Evolutionary conservation across 1,140 invertebrate species (phyloP).

Genomic region (Caenorhabditis remanei): DNA sequence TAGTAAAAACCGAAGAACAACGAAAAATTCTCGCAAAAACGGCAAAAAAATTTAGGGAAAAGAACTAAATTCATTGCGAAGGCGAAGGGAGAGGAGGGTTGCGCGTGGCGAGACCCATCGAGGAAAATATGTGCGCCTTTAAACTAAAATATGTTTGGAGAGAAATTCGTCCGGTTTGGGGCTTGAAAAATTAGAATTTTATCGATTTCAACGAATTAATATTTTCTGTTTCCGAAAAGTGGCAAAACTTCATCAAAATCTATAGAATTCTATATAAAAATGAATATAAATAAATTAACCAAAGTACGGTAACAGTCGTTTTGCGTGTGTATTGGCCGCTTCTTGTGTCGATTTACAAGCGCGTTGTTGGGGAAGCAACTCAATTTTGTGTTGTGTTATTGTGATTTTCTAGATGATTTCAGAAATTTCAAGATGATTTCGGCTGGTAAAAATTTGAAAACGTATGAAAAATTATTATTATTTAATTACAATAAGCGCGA

Average conservation of each 20-base stretch:
- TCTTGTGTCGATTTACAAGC: too few relatives aligned
- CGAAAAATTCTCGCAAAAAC: background rate
- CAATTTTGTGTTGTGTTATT: too few relatives aligned
- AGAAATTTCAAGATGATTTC: too few relatives aligned
- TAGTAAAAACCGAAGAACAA: background rate
- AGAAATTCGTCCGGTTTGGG: background rate
- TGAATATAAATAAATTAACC: background rate
- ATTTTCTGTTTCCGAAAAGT: background rate
- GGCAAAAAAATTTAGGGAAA: constrained; percentile 45
- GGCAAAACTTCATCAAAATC: background rate
- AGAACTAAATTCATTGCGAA: background rate
- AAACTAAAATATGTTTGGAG: background rate
- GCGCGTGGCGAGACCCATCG: constrained; percentile 21
- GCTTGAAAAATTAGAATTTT: background rate
- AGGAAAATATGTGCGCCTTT: constrained; percentile 6
- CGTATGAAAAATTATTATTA: too few relatives aligned
- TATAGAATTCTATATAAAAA: background rate
- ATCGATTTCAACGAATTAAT: background rate
- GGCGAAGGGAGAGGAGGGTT: background rate
- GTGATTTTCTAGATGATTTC: too few relatives aligned
- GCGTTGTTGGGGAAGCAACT: too few relatives aligned
- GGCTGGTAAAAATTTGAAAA: too few relatives aligned
- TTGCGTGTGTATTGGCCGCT: constrained; percentile 2
- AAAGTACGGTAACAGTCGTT: constrained; percentile 38
- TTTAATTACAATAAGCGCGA: too few relatives aligned